These are phyloP conservation scores for Cryptophagus acutangulus DNA, from an alignment of 2,888 invertebrate genomes.

Conservation along the genomic window DNA sequence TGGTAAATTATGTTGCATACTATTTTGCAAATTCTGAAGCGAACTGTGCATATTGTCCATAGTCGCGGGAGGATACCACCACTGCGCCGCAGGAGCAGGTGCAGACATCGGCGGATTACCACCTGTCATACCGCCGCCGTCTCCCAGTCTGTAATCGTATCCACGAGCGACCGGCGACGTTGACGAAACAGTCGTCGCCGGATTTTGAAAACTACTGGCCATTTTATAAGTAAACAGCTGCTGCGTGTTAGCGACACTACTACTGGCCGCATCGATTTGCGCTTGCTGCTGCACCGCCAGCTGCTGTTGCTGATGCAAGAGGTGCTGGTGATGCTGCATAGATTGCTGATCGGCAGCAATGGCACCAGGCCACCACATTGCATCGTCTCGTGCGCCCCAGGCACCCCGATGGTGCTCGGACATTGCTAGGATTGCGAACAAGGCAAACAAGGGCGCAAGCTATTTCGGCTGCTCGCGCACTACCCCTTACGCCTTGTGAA, in stretches of 20 bases:
- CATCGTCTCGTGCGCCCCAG: slow-evolving; percentile 60
- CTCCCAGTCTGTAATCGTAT: slow-evolving; percentile 70
- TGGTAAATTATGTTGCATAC: slow-evolving; percentile 32
- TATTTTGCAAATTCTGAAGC: slow-evolving; percentile 48
- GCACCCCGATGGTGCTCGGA: slow-evolving; percentile 62
- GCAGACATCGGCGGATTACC: slow-evolving; percentile 30
- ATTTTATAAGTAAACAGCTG: slow-evolving; percentile 82
- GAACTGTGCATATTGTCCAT: slow-evolving; percentile 59
- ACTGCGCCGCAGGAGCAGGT: slow-evolving; percentile 57
- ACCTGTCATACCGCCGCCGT: slow-evolving; percentile 41
- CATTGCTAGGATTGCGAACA: slow-evolving; percentile 43
- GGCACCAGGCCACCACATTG: slow-evolving; percentile 59
- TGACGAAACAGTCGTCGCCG: slow-evolving; percentile 62
- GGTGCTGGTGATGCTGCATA: slow-evolving; percentile 35
- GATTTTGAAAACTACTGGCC: slow-evolving; percentile 76
- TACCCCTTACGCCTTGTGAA: slow-evolving; percentile 26
- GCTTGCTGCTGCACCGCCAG: slow-evolving; percentile 40
- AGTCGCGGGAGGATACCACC: slow-evolving; percentile 69
- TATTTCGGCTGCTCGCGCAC: slow-evolving; percentile 23
- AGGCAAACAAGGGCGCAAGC: slow-evolving; percentile 9
- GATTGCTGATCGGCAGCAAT: slow-evolving; percentile 49
- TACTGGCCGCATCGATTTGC: slow-evolving; percentile 51
- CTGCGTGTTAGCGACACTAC: slow-evolving; percentile 59
- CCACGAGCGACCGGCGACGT: slow-evolving; percentile 52
- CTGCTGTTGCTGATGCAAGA: slow-evolving; percentile 40